A percentile compares a stretch with the other conserved stretches of the same genome.
phyloP scores from a whole-genome alignment of 2,113 vertebrate genomes.

The Tupaia tana region DNA sequence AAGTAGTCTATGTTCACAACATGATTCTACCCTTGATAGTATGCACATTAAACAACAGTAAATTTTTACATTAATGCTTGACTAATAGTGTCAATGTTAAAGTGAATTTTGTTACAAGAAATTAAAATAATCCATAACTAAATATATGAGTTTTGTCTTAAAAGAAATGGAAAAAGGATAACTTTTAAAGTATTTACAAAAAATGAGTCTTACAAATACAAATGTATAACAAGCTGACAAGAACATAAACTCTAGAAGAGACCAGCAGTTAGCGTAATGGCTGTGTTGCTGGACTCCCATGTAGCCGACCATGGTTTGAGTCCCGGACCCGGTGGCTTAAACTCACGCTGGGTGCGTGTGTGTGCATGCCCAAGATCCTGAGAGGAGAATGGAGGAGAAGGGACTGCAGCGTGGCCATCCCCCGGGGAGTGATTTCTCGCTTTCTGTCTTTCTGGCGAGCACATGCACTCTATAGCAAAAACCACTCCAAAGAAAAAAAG shows the following conservation, averaged over 20 bases:
- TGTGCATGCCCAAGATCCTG: no score
- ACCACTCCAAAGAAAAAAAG: no score
- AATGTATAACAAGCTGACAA: conserved; percentile 38
- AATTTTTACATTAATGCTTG: not conserved
- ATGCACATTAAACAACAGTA: not conserved
- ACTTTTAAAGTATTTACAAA: conserved; percentile 18
- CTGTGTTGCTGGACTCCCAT: no score
- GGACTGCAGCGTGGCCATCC: no score
- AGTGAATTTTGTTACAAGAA: conserved; percentile 37
- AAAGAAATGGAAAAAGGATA: conserved; percentile 37
- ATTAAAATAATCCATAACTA: not conserved
- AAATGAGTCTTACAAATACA: conserved; percentile 50
- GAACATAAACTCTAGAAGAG: not conserved
- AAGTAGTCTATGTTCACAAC: not conserved
- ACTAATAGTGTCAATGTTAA: not conserved
- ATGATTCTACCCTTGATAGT: not conserved
- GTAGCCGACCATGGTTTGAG: no score
- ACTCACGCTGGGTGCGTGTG: no score
- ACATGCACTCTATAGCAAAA: no score
- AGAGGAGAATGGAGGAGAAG: no score
- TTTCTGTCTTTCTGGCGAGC: no score
- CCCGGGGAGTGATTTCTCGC: no score
- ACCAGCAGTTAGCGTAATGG: no score
- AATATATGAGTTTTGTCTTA: not conserved
- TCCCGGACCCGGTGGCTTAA: no score